Percentiles rank a stretch among this genome's conserved stretches.
phyloP scores from a whole-genome alignment of 2,113 vertebrate genomes.

The Melanocharis versteri region DNA sequence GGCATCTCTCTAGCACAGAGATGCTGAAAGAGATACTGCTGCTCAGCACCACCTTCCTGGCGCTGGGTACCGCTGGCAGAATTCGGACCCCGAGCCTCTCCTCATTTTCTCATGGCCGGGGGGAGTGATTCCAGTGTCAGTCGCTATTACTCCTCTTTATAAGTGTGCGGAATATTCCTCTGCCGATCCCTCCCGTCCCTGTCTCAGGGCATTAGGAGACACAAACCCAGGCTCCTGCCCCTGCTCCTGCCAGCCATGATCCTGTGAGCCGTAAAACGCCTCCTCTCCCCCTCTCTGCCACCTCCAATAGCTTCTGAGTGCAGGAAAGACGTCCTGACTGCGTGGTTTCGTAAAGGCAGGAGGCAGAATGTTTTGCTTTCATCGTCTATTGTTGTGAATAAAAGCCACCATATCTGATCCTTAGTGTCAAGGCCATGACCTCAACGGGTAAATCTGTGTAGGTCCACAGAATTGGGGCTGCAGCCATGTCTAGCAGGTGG shows the following conservation, averaged over 20 bases:
- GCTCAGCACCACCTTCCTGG: not conserved
- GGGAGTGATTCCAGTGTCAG: slow-evolving; percentile 15
- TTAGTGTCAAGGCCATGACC: not conserved
- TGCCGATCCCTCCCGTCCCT: not conserved
- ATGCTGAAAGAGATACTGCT: not conserved
- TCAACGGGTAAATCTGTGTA: not conserved
- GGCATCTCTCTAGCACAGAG: not conserved
- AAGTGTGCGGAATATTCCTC: not conserved
- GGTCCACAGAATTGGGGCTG: not conserved
- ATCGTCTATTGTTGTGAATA: not conserved
- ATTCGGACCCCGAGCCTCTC: not conserved
- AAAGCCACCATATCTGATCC: not conserved
- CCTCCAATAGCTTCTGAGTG: not conserved
- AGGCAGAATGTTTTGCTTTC: not conserved
- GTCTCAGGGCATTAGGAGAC: not conserved
- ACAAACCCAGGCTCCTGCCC: not conserved
- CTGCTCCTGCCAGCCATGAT: not conserved
- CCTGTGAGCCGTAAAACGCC: accelerated
- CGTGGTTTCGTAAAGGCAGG: accelerated
- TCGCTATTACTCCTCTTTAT: not conserved
- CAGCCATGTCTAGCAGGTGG: not conserved
- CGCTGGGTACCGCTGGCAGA: not conserved
- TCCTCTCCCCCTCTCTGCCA: not conserved
- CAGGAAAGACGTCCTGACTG: not conserved
- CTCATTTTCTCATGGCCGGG: accelerated